Conservation (phyloP, 2,113 vertebrate species). For the Benthochromis sp. region DNA sequence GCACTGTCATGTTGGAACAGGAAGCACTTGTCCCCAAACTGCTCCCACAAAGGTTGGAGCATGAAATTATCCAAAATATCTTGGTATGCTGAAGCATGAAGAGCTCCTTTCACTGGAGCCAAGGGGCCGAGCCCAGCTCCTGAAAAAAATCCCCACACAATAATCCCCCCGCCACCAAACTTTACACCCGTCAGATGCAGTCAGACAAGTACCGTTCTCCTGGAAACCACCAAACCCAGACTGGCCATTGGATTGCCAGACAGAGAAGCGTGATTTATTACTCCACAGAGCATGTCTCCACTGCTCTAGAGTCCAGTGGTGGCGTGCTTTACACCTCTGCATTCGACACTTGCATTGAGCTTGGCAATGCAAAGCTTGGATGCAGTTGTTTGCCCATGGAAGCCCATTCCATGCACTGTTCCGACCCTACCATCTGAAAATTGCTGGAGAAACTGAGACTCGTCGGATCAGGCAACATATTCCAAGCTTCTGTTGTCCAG, state of each 20-base stretch:
- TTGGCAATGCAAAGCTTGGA: background rate
- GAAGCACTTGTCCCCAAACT: background rate
- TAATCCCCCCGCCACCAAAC: background rate
- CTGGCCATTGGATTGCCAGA: background rate
- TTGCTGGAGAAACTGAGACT: background rate
- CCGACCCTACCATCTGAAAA: background rate
- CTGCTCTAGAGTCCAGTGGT: background rate
- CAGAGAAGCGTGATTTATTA: background rate
- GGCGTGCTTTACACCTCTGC: background rate
- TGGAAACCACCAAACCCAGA: background rate
- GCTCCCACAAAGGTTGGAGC: background rate
- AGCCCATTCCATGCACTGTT: background rate
- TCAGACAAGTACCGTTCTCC: background rate
- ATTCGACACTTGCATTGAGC: background rate
- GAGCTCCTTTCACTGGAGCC: background rate
- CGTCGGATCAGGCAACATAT: background rate
- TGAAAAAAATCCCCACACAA: background rate
- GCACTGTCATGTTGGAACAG: background rate
- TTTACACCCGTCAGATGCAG: background rate
- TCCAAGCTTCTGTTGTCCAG: background rate
- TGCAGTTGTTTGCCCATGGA: background rate
- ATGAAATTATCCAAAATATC: background rate
- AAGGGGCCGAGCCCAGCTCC: background rate
- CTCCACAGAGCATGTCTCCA: background rate
- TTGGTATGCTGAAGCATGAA: background rate